Percentiles rank a stretch among this genome's conserved stretches.
phyloP scores from a whole-genome alignment of 2,888 invertebrate genomes.

The Helleia helle region DNA sequence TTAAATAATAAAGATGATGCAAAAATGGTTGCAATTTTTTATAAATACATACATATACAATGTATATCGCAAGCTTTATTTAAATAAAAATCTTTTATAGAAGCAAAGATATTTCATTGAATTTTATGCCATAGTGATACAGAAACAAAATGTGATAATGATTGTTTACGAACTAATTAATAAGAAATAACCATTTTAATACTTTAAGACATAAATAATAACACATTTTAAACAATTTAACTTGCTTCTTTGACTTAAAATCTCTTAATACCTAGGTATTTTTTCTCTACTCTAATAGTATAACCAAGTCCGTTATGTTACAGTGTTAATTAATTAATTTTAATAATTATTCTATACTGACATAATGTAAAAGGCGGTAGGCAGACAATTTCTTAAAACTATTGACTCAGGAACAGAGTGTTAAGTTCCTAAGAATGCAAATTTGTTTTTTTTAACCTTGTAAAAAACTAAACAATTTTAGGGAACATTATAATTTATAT shows the following conservation, averaged over 20 bases:
- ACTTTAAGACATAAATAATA: conserved; percentile 75
- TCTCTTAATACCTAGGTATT: conserved; percentile 61
- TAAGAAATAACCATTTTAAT: conserved; percentile 75
- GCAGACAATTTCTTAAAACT: conserved; percentile 67
- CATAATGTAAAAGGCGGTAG: conserved; percentile 72
- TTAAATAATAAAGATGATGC: too few relatives aligned
- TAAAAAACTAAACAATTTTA: conserved; percentile 1
- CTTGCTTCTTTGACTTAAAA: conserved; percentile 74
- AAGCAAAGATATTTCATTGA: conserved; percentile 40
- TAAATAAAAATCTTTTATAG: background rate
- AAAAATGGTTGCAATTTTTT: too few relatives aligned
- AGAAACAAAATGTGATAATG: conserved; percentile 55
- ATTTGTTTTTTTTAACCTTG: conserved; percentile 6
- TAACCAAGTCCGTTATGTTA: conserved; percentile 69
- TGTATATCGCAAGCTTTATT: background rate
- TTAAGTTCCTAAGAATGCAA: conserved; percentile 15
- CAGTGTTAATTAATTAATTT: conserved; percentile 37
- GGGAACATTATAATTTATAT: background rate
- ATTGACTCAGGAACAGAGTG: conserved; percentile 68
- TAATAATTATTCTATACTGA: conserved; percentile 58
- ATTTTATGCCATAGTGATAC: conserved; percentile 42
- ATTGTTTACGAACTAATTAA: conserved; percentile 72
- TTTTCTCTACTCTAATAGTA: conserved; percentile 72
- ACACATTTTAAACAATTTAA: conserved; percentile 75
- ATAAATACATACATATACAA: conserved; percentile 1